A percentile compares a stretch with the other conserved stretches of the same genome.
phyloP scores from a whole-genome alignment of 2,797 vertebrate genomes.

The Astyanax mexicanus region DNA sequence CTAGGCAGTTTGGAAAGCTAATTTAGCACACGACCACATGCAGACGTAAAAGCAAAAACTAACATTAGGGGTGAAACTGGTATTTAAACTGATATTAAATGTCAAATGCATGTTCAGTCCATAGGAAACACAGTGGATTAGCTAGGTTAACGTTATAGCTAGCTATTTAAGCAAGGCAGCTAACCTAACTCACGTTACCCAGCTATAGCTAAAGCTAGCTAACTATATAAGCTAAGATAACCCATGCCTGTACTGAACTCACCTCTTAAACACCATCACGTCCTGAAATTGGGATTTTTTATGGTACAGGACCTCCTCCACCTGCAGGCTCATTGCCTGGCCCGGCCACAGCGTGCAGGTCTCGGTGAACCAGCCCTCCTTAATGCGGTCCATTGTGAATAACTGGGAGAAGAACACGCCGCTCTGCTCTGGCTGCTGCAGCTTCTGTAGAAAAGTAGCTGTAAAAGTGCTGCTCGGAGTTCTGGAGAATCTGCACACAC shows the following conservation, averaged over 20 bases:
- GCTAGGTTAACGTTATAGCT: background rate
- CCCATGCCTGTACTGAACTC: constrained; percentile 33
- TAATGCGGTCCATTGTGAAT: constrained; percentile 78
- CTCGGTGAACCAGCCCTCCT: constrained; percentile 94
- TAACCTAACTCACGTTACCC: too few relatives aligned
- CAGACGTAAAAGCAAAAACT: background rate
- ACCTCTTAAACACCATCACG: constrained; percentile 95
- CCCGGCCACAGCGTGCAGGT: constrained; percentile 93
- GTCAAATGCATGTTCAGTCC: background rate
- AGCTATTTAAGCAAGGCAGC: constrained; percentile 13
- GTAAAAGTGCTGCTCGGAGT: background rate
- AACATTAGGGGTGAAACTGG: too few relatives aligned
- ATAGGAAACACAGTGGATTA: too few relatives aligned
- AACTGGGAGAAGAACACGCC: background rate
- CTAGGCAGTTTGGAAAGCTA: background rate
- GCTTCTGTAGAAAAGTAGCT: constrained; percentile 27
- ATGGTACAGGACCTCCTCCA: constrained; percentile 90
- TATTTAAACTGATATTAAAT: too few relatives aligned
- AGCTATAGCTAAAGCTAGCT: too few relatives aligned
- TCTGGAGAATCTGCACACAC: constrained; percentile 19
- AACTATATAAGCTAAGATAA: too few relatives aligned
- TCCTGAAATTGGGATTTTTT: constrained; percentile 92
- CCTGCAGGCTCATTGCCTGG: constrained; percentile 92
- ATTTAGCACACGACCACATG: too few relatives aligned
- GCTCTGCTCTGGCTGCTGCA: background rate